A percentile compares a stretch with the other conserved stretches of the same genome.
Conservation (phyloP, 2,113 vertebrate genomes). For the Climacteris rufus region DNA sequence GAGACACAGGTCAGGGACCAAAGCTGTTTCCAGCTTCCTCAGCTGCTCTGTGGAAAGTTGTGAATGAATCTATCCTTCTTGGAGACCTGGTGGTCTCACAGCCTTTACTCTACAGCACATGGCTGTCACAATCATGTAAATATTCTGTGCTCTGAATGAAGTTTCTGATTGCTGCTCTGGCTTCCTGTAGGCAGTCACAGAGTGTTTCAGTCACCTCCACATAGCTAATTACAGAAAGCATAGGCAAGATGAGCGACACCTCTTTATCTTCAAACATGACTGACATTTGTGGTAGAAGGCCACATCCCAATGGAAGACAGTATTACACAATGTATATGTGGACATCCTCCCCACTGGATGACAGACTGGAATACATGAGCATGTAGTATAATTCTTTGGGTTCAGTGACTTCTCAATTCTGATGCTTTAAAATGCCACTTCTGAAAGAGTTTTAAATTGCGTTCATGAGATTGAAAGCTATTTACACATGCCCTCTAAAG, state of each 20-base stretch:
- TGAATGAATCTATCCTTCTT: not conserved
- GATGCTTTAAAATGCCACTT: not conserved
- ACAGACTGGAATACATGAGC: not conserved
- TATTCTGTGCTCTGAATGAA: not conserved
- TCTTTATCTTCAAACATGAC: not conserved
- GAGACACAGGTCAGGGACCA: not conserved
- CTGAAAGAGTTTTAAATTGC: not conserved
- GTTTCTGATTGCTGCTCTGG: not conserved
- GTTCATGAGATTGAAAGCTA: not conserved
- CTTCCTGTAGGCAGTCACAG: not conserved
- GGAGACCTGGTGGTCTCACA: not conserved
- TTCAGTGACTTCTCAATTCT: not conserved
- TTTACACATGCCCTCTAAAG: not conserved
- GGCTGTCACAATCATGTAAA: not conserved
- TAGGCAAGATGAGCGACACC: not conserved
- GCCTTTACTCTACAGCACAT: fast-evolving
- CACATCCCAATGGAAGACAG: not conserved
- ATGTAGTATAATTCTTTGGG: not conserved
- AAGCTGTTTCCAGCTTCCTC: not conserved
- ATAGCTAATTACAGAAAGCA: not conserved
- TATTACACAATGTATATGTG: fast-evolving
- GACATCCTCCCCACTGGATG: not conserved
- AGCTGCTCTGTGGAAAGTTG: not conserved
- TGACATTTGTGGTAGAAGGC: not conserved
- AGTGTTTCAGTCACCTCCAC: not conserved